Evolutionary conservation across 1,140 invertebrate genomes (phyloP).

Genomic region (Colletes latitarsis): DNA sequence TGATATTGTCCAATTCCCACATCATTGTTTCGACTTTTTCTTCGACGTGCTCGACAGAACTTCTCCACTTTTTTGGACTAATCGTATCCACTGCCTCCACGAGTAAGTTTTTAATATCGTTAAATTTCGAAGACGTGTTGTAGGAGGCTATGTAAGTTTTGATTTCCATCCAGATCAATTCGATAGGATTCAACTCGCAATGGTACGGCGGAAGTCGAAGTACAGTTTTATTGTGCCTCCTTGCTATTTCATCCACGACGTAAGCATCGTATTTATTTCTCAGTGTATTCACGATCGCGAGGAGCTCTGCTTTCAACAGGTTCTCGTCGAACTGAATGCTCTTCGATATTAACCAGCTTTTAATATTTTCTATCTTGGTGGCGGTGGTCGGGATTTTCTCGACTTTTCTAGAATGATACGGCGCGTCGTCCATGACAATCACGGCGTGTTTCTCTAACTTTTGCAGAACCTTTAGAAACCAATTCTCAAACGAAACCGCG

Average conservation of each 20-base stretch:
- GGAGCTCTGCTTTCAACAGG: conserved; percentile 3
- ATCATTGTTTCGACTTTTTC: not conserved
- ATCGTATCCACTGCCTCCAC: not conserved
- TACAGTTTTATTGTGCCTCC: not conserved
- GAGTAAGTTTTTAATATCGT: conserved; percentile 16
- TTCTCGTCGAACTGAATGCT: not conserved
- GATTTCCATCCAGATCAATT: conserved; percentile 25
- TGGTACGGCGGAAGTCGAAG: conserved; percentile 29
- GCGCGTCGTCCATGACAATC: conserved; percentile 30
- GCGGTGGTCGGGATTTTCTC: conserved; percentile 2
- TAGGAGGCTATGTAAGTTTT: not conserved
- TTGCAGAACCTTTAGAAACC: not conserved
- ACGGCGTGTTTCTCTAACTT: not conserved
- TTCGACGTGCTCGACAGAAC: not conserved
- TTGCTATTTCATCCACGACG: conserved; percentile 21
- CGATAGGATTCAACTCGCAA: conserved; percentile 25
- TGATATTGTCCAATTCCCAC: not conserved
- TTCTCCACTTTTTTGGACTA: not conserved
- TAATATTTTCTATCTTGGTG: conserved; percentile 4
- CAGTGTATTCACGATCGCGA: not conserved
- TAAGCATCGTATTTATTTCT: conserved; percentile 6
- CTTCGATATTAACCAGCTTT: conserved; percentile 13
- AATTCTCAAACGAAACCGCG: not conserved
- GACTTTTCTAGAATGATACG: not conserved
- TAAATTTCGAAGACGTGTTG: not conserved